These are phyloP conservation scores for Chironomus riparius DNA, from an alignment of 2,888 invertebrate species.

Conservation along the genomic window DNA sequence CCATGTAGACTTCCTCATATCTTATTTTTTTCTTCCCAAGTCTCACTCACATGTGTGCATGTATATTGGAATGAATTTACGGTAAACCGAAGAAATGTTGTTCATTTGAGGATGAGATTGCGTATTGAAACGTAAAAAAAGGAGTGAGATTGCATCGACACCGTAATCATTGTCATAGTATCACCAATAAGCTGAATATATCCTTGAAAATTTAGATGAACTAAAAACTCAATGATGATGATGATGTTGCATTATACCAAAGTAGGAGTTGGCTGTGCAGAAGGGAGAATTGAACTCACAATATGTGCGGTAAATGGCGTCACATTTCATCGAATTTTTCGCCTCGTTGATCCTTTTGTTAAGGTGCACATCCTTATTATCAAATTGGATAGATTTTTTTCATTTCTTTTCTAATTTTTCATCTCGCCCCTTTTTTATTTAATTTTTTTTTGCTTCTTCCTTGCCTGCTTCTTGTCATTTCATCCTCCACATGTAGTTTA, in stretches of 20 bases:
- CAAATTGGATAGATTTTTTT: constrained; percentile 26
- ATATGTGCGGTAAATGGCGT: constrained; percentile 34
- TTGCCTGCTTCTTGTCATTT: background rate
- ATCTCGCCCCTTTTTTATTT: constrained; percentile 16
- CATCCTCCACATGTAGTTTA: no score
- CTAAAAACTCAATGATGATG: no score
- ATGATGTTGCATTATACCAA: no score
- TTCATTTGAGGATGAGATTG: constrained; percentile 17
- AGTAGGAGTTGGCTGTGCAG: background rate
- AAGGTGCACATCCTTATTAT: constrained; percentile 28
- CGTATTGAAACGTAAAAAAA: background rate
- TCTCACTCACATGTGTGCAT: background rate
- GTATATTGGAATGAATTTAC: constrained; percentile 9
- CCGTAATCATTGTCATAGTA: no score
- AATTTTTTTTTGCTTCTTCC: constrained; percentile 2
- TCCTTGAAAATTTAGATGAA: no score
- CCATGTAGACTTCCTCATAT: background rate
- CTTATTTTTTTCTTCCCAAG: background rate
- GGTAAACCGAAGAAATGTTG: constrained; percentile 24
- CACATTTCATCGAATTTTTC: constrained; percentile 48
- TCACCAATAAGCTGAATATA: background rate
- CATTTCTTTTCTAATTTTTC: background rate
- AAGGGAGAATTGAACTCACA: no score
- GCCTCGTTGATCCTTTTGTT: constrained; percentile 44
- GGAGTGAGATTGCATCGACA: background rate